Evolutionary conservation across 2,888 invertebrate species (phyloP), one percentile per base, ranked within the genome.

Genomic region (Oscheius myriophilus): DNA sequence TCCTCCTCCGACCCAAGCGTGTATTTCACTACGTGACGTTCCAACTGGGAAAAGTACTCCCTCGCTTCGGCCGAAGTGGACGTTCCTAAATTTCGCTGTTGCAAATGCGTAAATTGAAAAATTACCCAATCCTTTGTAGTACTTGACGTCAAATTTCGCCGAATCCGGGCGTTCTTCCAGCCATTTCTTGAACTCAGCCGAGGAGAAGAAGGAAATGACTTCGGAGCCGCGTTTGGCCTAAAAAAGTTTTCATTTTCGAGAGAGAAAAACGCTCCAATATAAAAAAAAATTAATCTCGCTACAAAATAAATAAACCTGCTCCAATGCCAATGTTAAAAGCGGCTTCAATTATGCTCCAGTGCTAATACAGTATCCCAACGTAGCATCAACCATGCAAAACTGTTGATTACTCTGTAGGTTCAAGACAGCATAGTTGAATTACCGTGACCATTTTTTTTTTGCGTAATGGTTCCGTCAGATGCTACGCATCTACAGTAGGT

Each of bases 101-200:
- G 21, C n/a, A 23, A 23, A 4, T 26, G 46, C 39, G 16, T 14
- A 52, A 0, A 21, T 14, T 26, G 16, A 25, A 55, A 41, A 41
- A 46, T 54, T 21, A 76, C 73, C 79, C 16, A 81, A 54, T 69
- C 91, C 97, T 92, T 98, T 98, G 94, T 98, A 98, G 92, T 98
- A 98, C 90, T 98, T 98, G 89, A 96, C 91, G 87, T 91, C 92
- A 89, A 91, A 98, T 0, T 93, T 70, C 14, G 21, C 93, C 85
- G 93, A 91, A 90, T 92, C 92, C 87, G 92, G 91, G 0, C 93
- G 95, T 78, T 91, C 91, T 25, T 89, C 89, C 87, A 94, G 95
- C 98, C 98, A 98, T 87, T 95, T 94, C 80, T 95, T 94, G 88
- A 96, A 96, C 88, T 98, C 98, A 0, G 96, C 96, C 80, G 97